Conservation (phyloP, 2,113 vertebrate species). For the Excalfactoria chinensis region DNA sequence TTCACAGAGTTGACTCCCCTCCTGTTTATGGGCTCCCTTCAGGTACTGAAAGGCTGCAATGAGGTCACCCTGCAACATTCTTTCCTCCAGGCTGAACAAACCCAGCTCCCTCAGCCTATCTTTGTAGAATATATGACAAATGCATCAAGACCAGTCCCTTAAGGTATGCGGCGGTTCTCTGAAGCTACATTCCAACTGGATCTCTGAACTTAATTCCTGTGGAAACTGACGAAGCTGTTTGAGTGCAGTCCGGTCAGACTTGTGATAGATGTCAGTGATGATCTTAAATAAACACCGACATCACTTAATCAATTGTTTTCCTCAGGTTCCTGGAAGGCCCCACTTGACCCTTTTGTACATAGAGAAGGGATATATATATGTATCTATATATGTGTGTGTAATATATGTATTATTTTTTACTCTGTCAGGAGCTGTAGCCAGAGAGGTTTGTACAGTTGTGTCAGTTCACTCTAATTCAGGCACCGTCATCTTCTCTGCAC, state of each 20-base stretch:
- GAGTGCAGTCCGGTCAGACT: neutral
- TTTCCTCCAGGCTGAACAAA: too few relatives aligned
- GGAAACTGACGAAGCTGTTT: neutral
- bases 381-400: too few relatives aligned
- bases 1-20: too few relatives aligned
- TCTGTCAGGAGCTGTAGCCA: neutral
- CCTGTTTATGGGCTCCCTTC: too few relatives aligned
- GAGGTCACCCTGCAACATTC: too few relatives aligned
- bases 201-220: neutral
- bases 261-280: neutral
- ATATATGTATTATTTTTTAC: neutral
- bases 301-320: accelerated
- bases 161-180: neutral
- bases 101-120: too few relatives aligned
- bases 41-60: too few relatives aligned
- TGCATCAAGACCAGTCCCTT: neutral
- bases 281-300: neutral
- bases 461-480: neutral
- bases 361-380: too few relatives aligned
- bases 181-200: neutral
- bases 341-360: neutral
- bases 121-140: too few relatives aligned
- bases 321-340: neutral
- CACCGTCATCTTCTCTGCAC: neutral
- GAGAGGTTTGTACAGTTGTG: neutral